Conservation (phyloP, 1,140 invertebrate genomes). For the Thrips palmi region DNA sequence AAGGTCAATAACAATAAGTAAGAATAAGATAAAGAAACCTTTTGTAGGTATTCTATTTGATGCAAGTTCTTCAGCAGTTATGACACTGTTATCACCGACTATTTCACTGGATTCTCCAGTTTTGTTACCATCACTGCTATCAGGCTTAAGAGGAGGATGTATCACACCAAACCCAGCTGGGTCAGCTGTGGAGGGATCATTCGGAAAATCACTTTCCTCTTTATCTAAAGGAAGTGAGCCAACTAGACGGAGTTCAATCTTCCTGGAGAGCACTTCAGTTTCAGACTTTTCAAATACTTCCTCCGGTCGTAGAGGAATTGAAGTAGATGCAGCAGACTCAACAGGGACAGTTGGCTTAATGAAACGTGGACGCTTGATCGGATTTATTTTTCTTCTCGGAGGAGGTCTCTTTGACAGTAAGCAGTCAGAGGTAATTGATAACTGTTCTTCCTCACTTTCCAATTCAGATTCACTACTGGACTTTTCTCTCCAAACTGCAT, state of each 20-base stretch:
- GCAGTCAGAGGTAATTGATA: conserved; percentile 12
- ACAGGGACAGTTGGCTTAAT: conserved; percentile 27
- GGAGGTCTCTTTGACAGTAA: conserved; percentile 26
- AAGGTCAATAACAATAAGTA: conserved; percentile 2
- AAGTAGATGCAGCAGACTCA: conserved; percentile 21
- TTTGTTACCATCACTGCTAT: conserved; percentile 18
- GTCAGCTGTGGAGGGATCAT: conserved; percentile 11
- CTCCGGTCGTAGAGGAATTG: conserved; percentile 29
- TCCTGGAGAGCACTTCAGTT: conserved; percentile 1
- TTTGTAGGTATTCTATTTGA: conserved; percentile 46
- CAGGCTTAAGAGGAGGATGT: conserved; percentile 20
- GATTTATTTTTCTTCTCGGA: conserved; percentile 34
- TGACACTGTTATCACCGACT: conserved; percentile 26
- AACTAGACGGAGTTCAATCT: neutral
- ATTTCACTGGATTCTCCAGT: conserved; percentile 14
- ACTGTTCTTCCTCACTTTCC: conserved; percentile 44
- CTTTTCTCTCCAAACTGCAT: too few species aligned
- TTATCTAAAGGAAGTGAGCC: neutral
- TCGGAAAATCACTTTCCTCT: conserved; percentile 27
- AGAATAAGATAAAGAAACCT: conserved; percentile 16
- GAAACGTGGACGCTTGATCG: conserved; percentile 43
- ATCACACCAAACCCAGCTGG: conserved; percentile 29
- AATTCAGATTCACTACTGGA: conserved; percentile 22
- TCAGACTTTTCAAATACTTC: conserved; percentile 39
- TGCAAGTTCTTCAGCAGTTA: conserved; percentile 43